phyloP scores from a whole-genome alignment of 2,797 vertebrate genomes.

The Amblyraja radiata region DNA sequence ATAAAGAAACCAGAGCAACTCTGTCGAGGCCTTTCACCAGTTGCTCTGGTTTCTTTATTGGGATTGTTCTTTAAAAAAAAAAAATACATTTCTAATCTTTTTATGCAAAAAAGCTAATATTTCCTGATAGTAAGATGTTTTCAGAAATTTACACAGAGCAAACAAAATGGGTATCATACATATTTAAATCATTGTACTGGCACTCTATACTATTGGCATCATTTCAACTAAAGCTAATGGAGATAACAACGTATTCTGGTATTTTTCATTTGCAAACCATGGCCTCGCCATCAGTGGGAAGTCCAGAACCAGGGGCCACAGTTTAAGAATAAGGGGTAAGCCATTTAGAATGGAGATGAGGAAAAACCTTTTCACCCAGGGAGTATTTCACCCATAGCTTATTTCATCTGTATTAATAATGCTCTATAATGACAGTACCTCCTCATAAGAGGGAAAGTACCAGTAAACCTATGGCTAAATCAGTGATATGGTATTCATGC shows the following conservation, averaged over 20 bases:
- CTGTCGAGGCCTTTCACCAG: too few species aligned
- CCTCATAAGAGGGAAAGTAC: not conserved
- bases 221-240: not conserved
- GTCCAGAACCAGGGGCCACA: too few species aligned
- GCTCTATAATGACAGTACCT: not conserved
- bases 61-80: not conserved
- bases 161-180: not conserved
- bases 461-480: too few species aligned
- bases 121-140: not conserved
- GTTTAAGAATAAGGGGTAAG: too few species aligned
- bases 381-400: not conserved
- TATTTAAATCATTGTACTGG: not conserved
- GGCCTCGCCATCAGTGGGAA: not conserved
- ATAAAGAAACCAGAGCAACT: too few species aligned
- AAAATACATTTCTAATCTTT: not conserved
- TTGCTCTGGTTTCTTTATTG: not conserved
- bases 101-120: not conserved
- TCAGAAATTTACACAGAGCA: not conserved
- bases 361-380: too few species aligned
- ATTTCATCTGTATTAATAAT: not conserved
- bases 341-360: too few species aligned
- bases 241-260: not conserved
- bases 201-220: not conserved
- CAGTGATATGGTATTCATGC: not conserved
- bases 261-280: not conserved